A percentile compares a stretch with the other conserved stretches of the same genome.
These are phyloP conservation scores for Rattus norvegicus DNA, from an alignment of 2,113 vertebrate species.

Conservation along the genomic window GRCr8 NC_086034.1:36770001-36770500, in stretches of 20 bases:
- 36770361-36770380: background rate
- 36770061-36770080: background rate
- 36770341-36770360: background rate
- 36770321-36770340: background rate
- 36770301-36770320: background rate
- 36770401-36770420: background rate
- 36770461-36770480: background rate
- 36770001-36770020: background rate
- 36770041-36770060: background rate
- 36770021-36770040: background rate
- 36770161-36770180: background rate
- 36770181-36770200: background rate
- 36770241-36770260: background rate
- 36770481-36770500: background rate
- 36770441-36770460: background rate
- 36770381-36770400: background rate
- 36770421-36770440: background rate
- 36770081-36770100: background rate
- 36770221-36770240: background rate
- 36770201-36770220: background rate
- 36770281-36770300: background rate
- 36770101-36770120: background rate
- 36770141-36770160: background rate
- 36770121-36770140: background rate
- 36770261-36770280: background rate